Evolutionary conservation across 2,113 vertebrate species (phyloP), one percentile per base, ranked within the genome.

Genomic region (Lagopus muta): DNA sequence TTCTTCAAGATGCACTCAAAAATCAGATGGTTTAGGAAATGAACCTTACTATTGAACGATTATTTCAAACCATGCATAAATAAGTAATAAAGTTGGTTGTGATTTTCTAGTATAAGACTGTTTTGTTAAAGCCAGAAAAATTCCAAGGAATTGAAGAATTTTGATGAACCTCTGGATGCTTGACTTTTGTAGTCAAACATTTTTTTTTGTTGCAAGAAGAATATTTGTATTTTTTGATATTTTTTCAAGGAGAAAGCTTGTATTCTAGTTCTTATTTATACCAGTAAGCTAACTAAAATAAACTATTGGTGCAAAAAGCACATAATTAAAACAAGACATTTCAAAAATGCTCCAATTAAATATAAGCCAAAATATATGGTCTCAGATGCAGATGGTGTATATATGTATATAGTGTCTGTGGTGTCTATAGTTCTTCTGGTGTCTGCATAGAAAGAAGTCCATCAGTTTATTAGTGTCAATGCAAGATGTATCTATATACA

Each of bases 291-390:
- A 92, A 92, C 91, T 92, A 79, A 95, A 92, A 92, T 30, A 58
- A 62, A 34, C 1, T 2, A 38, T 77, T 86, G 61, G 60, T 14
- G 7, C 34, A 91, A 89, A 57, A 27, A 27, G 24, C 27, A 1
- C 16, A 30, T n/a, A 73, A 94, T 95, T 94, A 83, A 91, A 92
- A 3, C 69, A 92, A 88, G 79, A 83, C 52, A 75, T 88, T 88
- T 80, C 38, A 75, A 4, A 88, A 86, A 38, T 67, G 58, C n/a
- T 8, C 2, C 83, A 91, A 79, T 42, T 27, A 89, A 93, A 83
- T 88, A 88, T 86, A 72, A 81, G 47, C 25, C 34, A 48, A 91
- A 89, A 90, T 88, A 69, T 21, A 71, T 64, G 19, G 47, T 57
- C 69, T 86, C 45, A 57, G 78, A 62, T 61, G 24, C 45, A 21